These are phyloP conservation scores for Asarcornis scutulata DNA, from an alignment of 2,113 vertebrate genomes.

Conservation along the genomic window DNA sequence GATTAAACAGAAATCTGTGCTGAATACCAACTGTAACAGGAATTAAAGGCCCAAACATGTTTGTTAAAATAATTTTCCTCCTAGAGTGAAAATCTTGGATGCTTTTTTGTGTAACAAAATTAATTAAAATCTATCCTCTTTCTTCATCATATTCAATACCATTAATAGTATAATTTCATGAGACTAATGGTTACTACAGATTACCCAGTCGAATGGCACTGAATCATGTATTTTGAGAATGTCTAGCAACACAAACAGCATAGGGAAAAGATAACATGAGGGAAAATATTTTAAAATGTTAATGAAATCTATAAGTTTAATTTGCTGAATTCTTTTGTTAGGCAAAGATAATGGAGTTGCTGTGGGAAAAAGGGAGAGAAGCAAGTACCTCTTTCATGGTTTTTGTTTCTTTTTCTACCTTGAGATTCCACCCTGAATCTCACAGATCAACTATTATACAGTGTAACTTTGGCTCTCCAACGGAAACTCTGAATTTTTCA, in stretches of 20 bases:
- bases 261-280: not conserved
- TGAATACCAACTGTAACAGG: not conserved
- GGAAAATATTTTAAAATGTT: constrained; percentile 16
- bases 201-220: not conserved
- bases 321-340: not conserved
- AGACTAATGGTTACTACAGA: not conserved
- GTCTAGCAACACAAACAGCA: not conserved
- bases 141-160: not conserved
- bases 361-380: not conserved
- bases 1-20: not conserved
- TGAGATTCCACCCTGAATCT: not conserved
- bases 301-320: not conserved
- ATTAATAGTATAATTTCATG: not conserved
- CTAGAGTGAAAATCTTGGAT: not conserved
- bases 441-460: not conserved
- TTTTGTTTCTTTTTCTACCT: not conserved
- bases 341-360: not conserved
- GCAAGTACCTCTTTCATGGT: not conserved
- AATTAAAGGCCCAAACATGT: not conserved
- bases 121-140: not conserved
- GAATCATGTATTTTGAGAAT: not conserved
- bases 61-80: not conserved
- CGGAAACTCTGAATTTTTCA: not conserved
- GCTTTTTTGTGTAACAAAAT: not conserved
- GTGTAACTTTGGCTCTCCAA: not conserved